Evolutionary conservation across 1,140 invertebrate species (phyloP).

Genomic region (Phthorimaea operculella): DNA sequence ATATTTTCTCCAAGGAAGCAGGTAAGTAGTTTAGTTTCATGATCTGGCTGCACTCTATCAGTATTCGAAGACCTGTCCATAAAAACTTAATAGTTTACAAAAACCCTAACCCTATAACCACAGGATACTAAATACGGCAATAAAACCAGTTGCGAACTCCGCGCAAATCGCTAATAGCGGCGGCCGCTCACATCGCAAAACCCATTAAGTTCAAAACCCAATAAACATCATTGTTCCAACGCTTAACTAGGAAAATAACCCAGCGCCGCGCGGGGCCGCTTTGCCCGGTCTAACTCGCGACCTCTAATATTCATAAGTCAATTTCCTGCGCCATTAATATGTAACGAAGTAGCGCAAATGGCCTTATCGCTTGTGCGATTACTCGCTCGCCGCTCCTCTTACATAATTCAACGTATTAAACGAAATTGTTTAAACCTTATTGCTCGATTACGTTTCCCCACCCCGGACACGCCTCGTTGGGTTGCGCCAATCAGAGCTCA

Average conservation of each 20-base stretch:
- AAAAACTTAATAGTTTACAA: too few species aligned
- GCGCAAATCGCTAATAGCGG: constrained; percentile 53
- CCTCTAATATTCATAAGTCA: constrained; percentile 69
- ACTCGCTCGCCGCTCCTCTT: constrained; percentile 65
- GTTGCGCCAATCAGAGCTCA: constrained; percentile 45
- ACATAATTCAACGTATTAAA: constrained; percentile 69
- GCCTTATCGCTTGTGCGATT: constrained; percentile 68
- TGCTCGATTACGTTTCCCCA: constrained; percentile 65
- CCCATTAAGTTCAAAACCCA: constrained; percentile 60
- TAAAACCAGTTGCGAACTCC: constrained; percentile 10
- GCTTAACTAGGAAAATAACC: constrained; percentile 62
- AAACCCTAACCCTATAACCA: too few species aligned
- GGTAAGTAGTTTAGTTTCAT: too few species aligned
- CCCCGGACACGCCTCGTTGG: constrained; percentile 55
- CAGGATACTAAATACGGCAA: too few species aligned
- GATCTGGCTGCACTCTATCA: too few species aligned
- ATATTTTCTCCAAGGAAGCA: too few species aligned
- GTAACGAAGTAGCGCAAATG: constrained; percentile 68
- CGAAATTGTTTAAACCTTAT: constrained; percentile 69
- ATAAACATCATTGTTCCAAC: constrained; percentile 62
- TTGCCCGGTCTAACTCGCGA: constrained; percentile 54
- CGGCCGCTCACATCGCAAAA: constrained; percentile 43
- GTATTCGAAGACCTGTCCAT: too few species aligned
- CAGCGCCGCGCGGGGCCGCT: constrained; percentile 52
- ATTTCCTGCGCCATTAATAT: constrained; percentile 68